Evolutionary conservation across 1,140 invertebrate genomes (phyloP).

Genomic region (Drosophila dunni): DNA sequence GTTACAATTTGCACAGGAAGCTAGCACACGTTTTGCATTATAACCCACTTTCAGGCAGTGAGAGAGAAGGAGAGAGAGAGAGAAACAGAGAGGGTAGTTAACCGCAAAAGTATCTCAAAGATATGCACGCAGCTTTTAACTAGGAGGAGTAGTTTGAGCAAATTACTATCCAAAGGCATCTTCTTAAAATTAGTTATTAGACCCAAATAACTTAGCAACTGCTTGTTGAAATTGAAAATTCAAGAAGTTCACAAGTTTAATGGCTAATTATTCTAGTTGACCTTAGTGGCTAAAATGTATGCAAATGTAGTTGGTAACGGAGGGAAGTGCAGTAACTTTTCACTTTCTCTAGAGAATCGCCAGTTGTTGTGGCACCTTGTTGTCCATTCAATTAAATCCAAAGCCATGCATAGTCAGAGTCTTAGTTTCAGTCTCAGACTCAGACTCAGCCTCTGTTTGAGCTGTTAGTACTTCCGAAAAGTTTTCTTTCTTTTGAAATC

Average conservation of each 20-base stretch:
- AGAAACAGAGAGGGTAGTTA: slow-evolving; percentile 8
- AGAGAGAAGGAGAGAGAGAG: neutral
- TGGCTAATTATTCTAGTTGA: neutral
- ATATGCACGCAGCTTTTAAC: slow-evolving; percentile 12
- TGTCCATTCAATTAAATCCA: slow-evolving; percentile 22
- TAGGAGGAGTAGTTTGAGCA: too few species aligned
- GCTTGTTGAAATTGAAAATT: too few species aligned
- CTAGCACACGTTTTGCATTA: slow-evolving; percentile 32
- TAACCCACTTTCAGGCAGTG: slow-evolving; percentile 39
- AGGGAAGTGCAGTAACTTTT: slow-evolving; percentile 16
- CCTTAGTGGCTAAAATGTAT: too few species aligned
- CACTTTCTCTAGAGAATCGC: slow-evolving; percentile 27
- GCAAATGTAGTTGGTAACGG: too few species aligned
- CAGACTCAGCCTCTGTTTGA: too few species aligned
- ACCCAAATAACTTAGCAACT: too few species aligned
- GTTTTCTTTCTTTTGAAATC: slow-evolving; percentile 23
- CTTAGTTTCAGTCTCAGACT: neutral
- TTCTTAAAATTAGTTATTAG: too few species aligned
- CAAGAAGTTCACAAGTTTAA: neutral
- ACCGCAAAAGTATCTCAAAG: slow-evolving; percentile 15
- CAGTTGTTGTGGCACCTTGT: slow-evolving; percentile 14
- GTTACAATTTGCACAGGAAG: slow-evolving; percentile 28
- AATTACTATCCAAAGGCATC: too few species aligned
- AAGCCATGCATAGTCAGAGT: neutral
- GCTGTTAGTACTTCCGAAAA: slow-evolving; percentile 30